phyloP scores from a whole-genome alignment of 2,113 vertebrate genomes.

The Oreamnos americanus region DNA sequence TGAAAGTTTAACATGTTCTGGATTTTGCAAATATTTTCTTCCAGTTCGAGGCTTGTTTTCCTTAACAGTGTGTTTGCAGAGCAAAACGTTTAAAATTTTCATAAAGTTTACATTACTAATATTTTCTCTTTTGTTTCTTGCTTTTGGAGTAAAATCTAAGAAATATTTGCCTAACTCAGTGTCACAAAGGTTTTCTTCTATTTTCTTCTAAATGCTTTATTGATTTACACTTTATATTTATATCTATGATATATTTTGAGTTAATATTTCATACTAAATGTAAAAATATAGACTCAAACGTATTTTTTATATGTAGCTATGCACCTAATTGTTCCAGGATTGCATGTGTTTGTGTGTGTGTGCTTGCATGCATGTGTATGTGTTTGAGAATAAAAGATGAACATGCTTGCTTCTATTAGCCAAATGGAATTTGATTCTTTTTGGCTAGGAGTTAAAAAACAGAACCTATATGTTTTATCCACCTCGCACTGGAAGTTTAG shows the following conservation, averaged over 20 bases:
- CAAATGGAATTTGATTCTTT: neutral
- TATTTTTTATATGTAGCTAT: neutral
- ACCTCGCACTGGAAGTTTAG: neutral
- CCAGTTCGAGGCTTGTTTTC: neutral
- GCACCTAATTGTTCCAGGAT: neutral
- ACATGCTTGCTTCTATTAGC: neutral
- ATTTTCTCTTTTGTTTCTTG: neutral
- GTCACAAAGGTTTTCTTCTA: neutral
- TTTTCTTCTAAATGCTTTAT: slow-evolving; percentile 5
- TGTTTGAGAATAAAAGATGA: neutral
- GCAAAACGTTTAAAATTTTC: neutral
- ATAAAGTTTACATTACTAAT: neutral
- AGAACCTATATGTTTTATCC: neutral
- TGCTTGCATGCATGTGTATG: neutral
- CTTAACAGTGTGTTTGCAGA: neutral
- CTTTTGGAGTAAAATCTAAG: neutral
- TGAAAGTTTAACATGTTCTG: neutral
- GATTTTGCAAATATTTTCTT: neutral
- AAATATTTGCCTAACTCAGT: neutral
- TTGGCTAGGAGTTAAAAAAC: neutral
- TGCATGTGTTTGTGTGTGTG: neutral
- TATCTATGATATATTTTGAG: neutral
- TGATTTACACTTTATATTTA: neutral
- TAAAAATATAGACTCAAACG: neutral
- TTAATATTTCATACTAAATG: neutral